These are phyloP conservation scores for Lates calcarifer DNA, from an alignment of 2,113 vertebrate species.

Conservation along the genomic window DNA sequence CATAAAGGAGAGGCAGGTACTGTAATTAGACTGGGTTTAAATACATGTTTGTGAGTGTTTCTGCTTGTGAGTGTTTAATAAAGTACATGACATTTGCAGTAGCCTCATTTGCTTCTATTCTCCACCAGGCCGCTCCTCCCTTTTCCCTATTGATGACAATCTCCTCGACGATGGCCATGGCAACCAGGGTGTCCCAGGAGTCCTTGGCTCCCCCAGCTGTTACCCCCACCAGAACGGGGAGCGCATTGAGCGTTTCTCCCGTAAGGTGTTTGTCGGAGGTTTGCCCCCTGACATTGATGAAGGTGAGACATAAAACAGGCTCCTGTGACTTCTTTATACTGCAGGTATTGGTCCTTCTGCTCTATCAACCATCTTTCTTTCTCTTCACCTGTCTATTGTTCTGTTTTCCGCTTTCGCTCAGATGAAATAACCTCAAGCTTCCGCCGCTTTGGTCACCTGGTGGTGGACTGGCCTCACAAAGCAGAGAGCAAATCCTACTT, in stretches of 20 bases:
- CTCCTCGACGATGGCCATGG: constrained; percentile 94
- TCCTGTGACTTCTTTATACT: background rate
- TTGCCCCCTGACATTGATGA: constrained; percentile 98
- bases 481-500: constrained; percentile 99
- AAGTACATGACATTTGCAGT: background rate
- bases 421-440: constrained; percentile 99
- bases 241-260: constrained; percentile 95
- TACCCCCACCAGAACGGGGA: constrained; percentile 97
- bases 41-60: constrained; percentile 16
- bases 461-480: constrained; percentile 99
- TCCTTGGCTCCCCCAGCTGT: constrained; percentile 92
- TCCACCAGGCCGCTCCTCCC: constrained; percentile 93
- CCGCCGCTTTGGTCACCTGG: constrained; percentile 96
- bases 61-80: constrained; percentile 28
- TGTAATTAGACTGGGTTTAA: constrained; percentile 14
- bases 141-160: constrained; percentile 97
- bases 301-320: constrained; percentile 81
- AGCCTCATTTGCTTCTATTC: background rate
- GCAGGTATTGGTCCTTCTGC: background rate
- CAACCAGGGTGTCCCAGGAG: constrained; percentile 91
- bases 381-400: background rate
- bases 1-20: background rate
- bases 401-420: constrained; percentile 57
- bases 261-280: constrained; percentile 98
- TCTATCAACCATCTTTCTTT: background rate